A percentile compares a stretch with the other conserved stretches of the same genome.
These are phyloP conservation scores for Lasioglossum marginatum DNA, from an alignment of 2,888 invertebrate genomes.

Conservation along the genomic window DNA sequence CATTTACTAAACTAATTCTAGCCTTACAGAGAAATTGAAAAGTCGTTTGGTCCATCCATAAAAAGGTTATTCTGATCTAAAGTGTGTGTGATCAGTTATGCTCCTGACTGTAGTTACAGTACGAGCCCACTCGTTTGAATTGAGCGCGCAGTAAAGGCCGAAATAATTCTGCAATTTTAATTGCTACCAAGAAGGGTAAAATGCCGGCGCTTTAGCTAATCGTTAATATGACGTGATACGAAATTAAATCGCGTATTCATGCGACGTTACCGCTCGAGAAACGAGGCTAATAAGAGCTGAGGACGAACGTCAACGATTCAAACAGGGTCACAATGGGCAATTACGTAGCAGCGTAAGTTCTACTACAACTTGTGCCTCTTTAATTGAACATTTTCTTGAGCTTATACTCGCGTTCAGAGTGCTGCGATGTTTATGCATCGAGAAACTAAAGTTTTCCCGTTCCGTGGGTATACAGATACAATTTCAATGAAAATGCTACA, in stretches of 20 bases:
- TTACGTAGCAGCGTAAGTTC: background rate
- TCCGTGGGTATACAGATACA: background rate
- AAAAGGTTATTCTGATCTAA: too few species aligned
- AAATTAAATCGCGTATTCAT: slow-evolving; percentile 35
- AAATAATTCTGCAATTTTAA: background rate
- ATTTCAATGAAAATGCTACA: slow-evolving; percentile 29
- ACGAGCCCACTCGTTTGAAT: too few species aligned
- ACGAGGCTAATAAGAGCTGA: slow-evolving; percentile 9
- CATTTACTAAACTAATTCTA: too few species aligned
- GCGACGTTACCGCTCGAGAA: slow-evolving; percentile 33
- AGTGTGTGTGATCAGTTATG: too few species aligned
- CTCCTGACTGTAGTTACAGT: too few species aligned
- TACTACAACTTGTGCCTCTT: slow-evolving; percentile 9
- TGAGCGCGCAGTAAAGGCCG: background rate
- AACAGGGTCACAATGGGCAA: slow-evolving; percentile 36
- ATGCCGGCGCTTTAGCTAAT: background rate
- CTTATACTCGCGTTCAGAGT: background rate
- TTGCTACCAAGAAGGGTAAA: background rate
- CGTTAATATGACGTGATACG: slow-evolving; percentile 24
- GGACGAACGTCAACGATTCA: slow-evolving; percentile 11
- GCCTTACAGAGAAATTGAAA: too few species aligned
- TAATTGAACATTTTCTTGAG: slow-evolving; percentile 28
- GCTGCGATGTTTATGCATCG: background rate
- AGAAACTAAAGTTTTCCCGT: slow-evolving; percentile 18
- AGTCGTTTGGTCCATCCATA: too few species aligned